Evolutionary conservation across 2,113 vertebrate genomes (phyloP).

Genomic region (Phasianus colchicus): DNA sequence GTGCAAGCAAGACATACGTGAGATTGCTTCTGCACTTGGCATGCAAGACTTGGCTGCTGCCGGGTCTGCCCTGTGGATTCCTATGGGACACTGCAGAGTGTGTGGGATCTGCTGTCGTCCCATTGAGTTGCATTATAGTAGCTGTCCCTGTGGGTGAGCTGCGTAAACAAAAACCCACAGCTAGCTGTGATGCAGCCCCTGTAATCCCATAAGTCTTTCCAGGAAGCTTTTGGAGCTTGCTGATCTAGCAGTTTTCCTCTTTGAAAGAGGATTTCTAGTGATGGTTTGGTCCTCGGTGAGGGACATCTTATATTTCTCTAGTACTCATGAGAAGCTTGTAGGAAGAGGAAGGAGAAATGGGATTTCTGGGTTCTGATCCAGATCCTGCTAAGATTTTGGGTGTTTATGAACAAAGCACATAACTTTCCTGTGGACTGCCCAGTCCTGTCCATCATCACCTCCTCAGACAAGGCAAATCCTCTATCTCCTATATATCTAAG

Average conservation of each 20-base stretch:
- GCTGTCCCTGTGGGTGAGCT: background rate
- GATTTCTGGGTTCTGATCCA: background rate
- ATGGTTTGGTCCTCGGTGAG: background rate
- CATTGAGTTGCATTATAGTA: background rate
- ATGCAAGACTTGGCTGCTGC: background rate
- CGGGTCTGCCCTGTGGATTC: background rate
- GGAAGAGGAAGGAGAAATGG: background rate
- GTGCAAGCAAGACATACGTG: background rate
- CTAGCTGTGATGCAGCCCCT: background rate
- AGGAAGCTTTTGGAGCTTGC: background rate
- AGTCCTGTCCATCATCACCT: background rate
- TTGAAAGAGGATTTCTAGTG: background rate
- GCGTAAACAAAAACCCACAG: rapidly evolving
- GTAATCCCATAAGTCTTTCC: background rate
- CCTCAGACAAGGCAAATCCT: background rate
- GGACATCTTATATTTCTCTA: rapidly evolving
- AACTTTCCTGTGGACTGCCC: background rate
- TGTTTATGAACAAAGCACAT: background rate
- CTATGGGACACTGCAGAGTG: background rate
- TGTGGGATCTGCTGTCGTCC: background rate
- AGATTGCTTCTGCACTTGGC: background rate
- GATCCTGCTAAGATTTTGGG: background rate
- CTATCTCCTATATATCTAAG: too few species aligned
- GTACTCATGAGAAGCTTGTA: background rate
- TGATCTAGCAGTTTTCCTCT: background rate